Evolutionary conservation across 1,140 invertebrate species (phyloP).

Genomic region (Pachypsylla venusta): DNA sequence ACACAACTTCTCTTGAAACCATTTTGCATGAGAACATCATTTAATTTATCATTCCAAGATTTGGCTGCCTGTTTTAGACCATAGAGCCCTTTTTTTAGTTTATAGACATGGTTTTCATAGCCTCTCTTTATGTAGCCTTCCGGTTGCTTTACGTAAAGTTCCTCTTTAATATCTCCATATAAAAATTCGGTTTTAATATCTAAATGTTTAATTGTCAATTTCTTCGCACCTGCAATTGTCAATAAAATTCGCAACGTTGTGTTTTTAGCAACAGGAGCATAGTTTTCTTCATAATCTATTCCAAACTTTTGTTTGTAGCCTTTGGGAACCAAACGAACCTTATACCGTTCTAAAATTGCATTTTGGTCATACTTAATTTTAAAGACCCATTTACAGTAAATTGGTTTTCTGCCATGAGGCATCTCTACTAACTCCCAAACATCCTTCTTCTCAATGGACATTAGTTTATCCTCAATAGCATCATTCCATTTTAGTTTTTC

Average conservation of each 20-base stretch:
- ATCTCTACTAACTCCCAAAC: slow-evolving; percentile 5
- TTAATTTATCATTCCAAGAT: slow-evolving; percentile 23
- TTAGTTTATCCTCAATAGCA: slow-evolving; percentile 5
- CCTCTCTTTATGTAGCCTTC: slow-evolving; percentile 10
- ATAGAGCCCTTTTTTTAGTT: slow-evolving; percentile 26
- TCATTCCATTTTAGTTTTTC: background rate
- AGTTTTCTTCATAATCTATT: slow-evolving; percentile 15
- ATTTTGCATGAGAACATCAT: slow-evolving; percentile 18
- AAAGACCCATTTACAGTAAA: slow-evolving; percentile 10
- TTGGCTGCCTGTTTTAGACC: slow-evolving; percentile 25
- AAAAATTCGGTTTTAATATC: too few species aligned
- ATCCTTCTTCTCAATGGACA: background rate
- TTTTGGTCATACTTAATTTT: background rate
- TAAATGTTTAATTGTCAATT: too few species aligned
- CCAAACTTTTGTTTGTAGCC: slow-evolving; percentile 17
- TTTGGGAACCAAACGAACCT: slow-evolving; percentile 19
- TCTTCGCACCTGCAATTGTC: slow-evolving; percentile 2
- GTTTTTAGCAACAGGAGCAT: slow-evolving; percentile 15
- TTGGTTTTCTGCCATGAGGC: background rate
- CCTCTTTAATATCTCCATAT: too few species aligned
- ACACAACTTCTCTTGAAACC: slow-evolving; percentile 17
- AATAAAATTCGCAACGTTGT: slow-evolving; percentile 14
- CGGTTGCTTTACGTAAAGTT: too few species aligned
- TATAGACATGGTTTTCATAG: slow-evolving; percentile 21
- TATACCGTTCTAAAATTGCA: slow-evolving; percentile 12